Base-by-base conservation (phyloP, 1,140 invertebrate species). In the Chymomyza costata region DNA sequence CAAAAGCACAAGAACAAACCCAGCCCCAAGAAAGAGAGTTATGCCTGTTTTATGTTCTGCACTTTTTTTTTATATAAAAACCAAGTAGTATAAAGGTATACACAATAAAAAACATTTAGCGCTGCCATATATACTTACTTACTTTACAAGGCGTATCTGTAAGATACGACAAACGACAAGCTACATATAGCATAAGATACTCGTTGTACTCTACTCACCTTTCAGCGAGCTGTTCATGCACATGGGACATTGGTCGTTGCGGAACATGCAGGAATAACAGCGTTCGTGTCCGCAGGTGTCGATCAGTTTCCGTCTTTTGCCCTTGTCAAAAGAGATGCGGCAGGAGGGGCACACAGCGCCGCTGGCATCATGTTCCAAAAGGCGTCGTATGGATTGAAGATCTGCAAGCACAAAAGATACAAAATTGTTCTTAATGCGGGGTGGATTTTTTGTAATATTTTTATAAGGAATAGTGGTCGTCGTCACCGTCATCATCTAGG, bases 221-320 rank as follows among this genome's bases (percentile, higher is more conserved):
- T 82, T 83, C 51, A 83, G 57, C 37, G 74, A 83, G 54, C 81
- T 88, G 53, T 87, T 86, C 30, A 88, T 88, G 84, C 95, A 97
- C 16, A 96, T 89, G n/a, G 95, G 94, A 86, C 95, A 97, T 17
- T 91, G 89, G 86, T 97, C 95, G 87, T 93, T 95, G 68, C 91
- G 92, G 87, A 96, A 96, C 89, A 97, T 93, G 86, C 95, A 97
- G 57, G 93, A 92, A 88, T 97, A 97, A 87, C 95, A 97, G 35
- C 95, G 88, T 83, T 96, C 95, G 89, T 97, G 96, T 56, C 95
- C 95, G 87, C 95, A 98, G 44, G 93, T 92, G 87, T 97, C 96
- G 84, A 96, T 96, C 67, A 98, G 88, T 83, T 94, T 93, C 85
- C 96, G 90, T 87, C 96, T 96, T 87, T 96, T 97, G 86, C 95